Percentiles rank a stretch among this genome's conserved stretches.
phyloP scores from a whole-genome alignment of 2,888 invertebrate species.

The Patella pellucida region DNA sequence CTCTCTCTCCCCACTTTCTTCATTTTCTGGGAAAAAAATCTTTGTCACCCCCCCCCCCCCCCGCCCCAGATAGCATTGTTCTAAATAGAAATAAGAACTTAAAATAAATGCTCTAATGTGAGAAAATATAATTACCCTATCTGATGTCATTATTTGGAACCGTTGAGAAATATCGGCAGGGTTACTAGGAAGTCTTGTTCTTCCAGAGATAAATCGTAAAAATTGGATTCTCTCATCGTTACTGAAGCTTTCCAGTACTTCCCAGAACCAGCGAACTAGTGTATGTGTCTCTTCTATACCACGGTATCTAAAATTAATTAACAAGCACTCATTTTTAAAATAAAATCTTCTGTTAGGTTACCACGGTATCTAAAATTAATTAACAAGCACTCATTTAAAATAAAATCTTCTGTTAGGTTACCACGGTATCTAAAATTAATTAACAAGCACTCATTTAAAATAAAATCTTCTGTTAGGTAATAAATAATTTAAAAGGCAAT shows the following conservation, averaged over 20 bases:
- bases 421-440: constrained; percentile 75
- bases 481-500: too few relatives aligned
- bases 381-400: too few relatives aligned
- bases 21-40: too few relatives aligned
- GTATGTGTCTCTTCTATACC: constrained; percentile 77
- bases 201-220: constrained; percentile 79
- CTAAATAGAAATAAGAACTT: neutral
- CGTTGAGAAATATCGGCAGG: constrained; percentile 78
- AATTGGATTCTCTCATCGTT: constrained; percentile 78
- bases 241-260: constrained; percentile 76
- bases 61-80: too few relatives aligned
- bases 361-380: constrained; percentile 75
- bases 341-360: constrained; percentile 31
- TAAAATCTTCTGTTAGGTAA: too few relatives aligned
- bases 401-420: too few relatives aligned
- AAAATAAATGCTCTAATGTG: too few relatives aligned
- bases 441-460: too few relatives aligned
- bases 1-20: too few relatives aligned
- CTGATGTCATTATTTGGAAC: constrained; percentile 75
- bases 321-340: too few relatives aligned
- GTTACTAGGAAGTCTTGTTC: constrained; percentile 78
- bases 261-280: constrained; percentile 78
- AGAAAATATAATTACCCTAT: constrained; percentile 59
- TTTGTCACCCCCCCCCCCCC: too few relatives aligned
- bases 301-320: constrained; percentile 73